A percentile compares a stretch with the other conserved stretches of the same genome.
Evolutionary conservation across 2,113 vertebrate species (phyloP).

Genomic region (Melanocharis versteri): DNA sequence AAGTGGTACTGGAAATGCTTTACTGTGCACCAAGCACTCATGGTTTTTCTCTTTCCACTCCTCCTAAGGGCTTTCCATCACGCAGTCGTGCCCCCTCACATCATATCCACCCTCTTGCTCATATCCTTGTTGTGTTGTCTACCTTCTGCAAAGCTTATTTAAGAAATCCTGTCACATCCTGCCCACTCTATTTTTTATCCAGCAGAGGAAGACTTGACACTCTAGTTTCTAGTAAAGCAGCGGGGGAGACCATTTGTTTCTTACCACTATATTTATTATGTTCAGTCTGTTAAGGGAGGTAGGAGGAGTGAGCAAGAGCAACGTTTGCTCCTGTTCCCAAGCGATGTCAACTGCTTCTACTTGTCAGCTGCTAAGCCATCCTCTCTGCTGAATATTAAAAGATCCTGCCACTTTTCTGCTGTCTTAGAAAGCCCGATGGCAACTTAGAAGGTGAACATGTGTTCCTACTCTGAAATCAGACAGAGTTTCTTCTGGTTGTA

Average conservation of each 20-base stretch:
- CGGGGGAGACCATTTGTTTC: conserved; percentile 40
- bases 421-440: neutral
- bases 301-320: neutral
- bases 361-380: conserved; percentile 12
- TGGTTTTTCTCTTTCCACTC: neutral
- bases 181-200: conserved; percentile 45
- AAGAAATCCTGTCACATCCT: conserved; percentile 46
- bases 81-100: accelerated
- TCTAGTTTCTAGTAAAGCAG: conserved; percentile 50
- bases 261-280: conserved; percentile 55
- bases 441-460: neutral
- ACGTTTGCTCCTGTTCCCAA: neutral
- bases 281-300: neutral
- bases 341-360: neutral
- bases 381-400: neutral
- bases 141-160: conserved; percentile 50
- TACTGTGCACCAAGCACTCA: neutral
- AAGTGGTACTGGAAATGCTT: neutral
- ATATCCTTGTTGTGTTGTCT: conserved; percentile 21
- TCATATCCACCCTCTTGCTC: conserved; percentile 15
- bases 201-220: conserved; percentile 38
- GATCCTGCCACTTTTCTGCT: neutral
- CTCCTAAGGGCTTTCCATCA: neutral
- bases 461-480: neutral
- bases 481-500: neutral